A percentile compares a stretch with the other conserved stretches of the same genome.
These are phyloP conservation scores for Taxidea taxus DNA, from an alignment of 2,113 vertebrate species.

Conservation along the genomic window DNA sequence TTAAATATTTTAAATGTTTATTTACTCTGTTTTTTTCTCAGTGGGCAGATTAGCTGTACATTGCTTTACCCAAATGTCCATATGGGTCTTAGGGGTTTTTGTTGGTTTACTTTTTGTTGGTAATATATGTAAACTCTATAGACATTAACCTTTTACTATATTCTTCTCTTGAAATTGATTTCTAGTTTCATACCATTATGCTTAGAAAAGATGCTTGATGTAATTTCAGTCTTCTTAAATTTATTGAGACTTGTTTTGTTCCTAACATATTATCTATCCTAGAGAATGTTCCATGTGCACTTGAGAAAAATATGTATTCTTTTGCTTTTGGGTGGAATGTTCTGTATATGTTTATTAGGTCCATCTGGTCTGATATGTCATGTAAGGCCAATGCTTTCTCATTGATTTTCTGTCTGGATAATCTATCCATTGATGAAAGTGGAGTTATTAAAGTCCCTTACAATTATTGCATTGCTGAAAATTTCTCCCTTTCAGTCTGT, in stretches of 20 bases:
- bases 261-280: not conserved
- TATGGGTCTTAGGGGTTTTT: not conserved
- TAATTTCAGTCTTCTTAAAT: not conserved
- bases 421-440: not conserved
- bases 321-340: not conserved
- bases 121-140: not conserved
- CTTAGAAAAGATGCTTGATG: not conserved
- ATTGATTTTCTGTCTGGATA: not conserved
- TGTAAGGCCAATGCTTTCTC: not conserved
- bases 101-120: not conserved
- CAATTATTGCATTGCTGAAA: not conserved
- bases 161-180: not conserved
- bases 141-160: not conserved
- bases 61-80: not conserved
- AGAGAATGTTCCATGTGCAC: not conserved
- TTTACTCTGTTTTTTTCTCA: not conserved
- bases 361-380: not conserved
- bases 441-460: not conserved
- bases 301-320: not conserved
- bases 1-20: not conserved
- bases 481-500: not conserved
- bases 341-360: not conserved
- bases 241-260: not conserved
- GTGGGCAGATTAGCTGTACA: not conserved
- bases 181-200: not conserved